Base-by-base conservation (phyloP, 2,113 vertebrate species). In the Oncorhynchus gorbuscha region DNA sequence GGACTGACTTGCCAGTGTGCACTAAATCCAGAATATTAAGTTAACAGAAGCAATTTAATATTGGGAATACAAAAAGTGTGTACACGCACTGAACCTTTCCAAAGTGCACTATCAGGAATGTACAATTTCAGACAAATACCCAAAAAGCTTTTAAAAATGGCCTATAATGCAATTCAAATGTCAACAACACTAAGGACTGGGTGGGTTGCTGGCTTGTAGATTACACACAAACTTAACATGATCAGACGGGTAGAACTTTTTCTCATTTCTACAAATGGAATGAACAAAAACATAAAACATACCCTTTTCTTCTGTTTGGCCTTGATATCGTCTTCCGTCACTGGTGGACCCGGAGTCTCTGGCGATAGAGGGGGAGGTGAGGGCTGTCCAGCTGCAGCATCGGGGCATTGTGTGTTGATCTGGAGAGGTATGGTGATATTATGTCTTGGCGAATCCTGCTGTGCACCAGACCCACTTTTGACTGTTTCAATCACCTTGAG, bases 291-390 rank as follows among this genome's bases (percentile, higher is more conserved):
- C 6, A 14, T 49, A 4, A 48, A 4, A 48, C 69, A 26, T 70
- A 70, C 69, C 69, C 69, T 45, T 70, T 49, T 70, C 45, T 70
- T 70, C 45, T 70, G 69, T 49, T 70, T 70, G 45, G 69, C 45
- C 69, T 70, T 48, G 5, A 70, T 70, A 24, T 70, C 69, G 45
- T 70, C 39, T 20, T 70, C 69, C 5, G 69, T 16, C n/a, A 8
- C 69, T 5, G 69, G n/a, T 12, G 12, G n/a, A 22, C 20, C n/a
- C 8, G 13, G 39, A 49, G 9, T 48, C 35, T 24, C 35, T n/a
- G 35, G 8, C 49, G 68, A 70, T 12, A 24, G 13, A 22, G n/a
- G n/a, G 7, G 39, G 18, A 48, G 68, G 7, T 4, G 20, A 9
- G 11, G 20, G n/a, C 45, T 22, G 39, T 13, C 45, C 35, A 11